Base-by-base conservation (phyloP, 2,797 vertebrate species). In the Scomberomorus guttatus region DNA sequence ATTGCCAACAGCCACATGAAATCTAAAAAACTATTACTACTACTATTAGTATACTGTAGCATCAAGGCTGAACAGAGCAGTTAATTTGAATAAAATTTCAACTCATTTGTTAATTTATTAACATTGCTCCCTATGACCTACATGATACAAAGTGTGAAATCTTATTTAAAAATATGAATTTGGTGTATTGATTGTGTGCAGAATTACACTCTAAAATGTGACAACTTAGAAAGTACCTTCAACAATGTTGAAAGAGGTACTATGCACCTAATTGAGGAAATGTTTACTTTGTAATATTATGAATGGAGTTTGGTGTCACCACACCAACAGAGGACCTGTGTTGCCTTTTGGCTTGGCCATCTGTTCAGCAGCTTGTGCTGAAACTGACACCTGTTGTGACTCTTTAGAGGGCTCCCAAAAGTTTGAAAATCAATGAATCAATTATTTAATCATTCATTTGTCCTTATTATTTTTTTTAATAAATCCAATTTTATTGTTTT, bases 151-250 rank as follows among this genome's bases (percentile, higher is more conserved):
- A 6, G 12, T 71, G 13, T n/a, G 15, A 18, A 22, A 29, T 13
- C 1, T 32, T 32, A 32, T 18, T 25, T 14, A n/a, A 5, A 65
- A 20, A 13, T 1, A 20, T 3, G 2, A 1, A 44, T 58, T 20
- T 2, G 5, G 1, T 18, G 22, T 2, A 1, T 55, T 74, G 0
- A 18, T 50, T 62, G 17, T 0, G 15, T 1, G 63, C 71, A 68
- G 78, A 81, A 73, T 70, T 0, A 0, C 50, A 32, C 0, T 14
- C 0, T 1, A 11, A 10, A 7, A 0, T 1, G 0, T 5, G 0
- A 0, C 0, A 0, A 60, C 0, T 32, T 32, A 6, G 1, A 0
- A 0, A 0, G 5, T 24, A 0, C 0, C 6, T 4, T 8, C 3
- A 27, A 4, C 51, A 1, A 2, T 20, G 1, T 50, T 17, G 2